These are phyloP conservation scores for Agelastica alni DNA, from an alignment of 2,888 invertebrate species.

Conservation along the genomic window DNA sequence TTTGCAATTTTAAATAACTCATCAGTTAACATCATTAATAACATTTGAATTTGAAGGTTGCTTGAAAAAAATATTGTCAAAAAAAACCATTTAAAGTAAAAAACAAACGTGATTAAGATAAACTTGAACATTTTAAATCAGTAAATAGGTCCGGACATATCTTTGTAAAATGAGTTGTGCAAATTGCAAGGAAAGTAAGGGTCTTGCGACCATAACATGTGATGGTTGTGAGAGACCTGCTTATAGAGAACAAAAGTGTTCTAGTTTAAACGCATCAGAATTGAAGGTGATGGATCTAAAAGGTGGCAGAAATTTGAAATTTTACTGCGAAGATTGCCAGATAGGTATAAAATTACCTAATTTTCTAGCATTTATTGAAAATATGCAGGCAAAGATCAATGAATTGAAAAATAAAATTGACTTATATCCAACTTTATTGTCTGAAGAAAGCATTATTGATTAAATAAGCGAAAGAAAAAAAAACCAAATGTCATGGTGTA, in stretches of 20 bases:
- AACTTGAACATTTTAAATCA: not conserved
- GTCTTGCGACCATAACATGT: not conserved
- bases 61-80: no score
- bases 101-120: not conserved
- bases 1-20: no score
- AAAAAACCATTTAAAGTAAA: no score
- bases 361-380: no score
- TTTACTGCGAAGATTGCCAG: not conserved
- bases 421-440: no score
- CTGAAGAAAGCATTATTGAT: no score
- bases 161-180: not conserved
- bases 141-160: not conserved
- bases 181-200: no score
- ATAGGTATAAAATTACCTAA: no score
- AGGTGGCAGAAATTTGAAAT: not conserved
- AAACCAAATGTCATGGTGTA: not conserved
- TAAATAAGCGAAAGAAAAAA: not conserved
- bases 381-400: no score
- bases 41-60: no score
- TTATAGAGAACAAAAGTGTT: not conserved
- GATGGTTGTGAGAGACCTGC: not conserved
- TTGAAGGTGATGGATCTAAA: not conserved
- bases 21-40: no score
- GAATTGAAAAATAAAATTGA: not conserved
- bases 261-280: not conserved